These are phyloP conservation scores for Enchytraeus crypticus DNA, from an alignment of 2,888 invertebrate species.

Conservation along the genomic window DNA sequence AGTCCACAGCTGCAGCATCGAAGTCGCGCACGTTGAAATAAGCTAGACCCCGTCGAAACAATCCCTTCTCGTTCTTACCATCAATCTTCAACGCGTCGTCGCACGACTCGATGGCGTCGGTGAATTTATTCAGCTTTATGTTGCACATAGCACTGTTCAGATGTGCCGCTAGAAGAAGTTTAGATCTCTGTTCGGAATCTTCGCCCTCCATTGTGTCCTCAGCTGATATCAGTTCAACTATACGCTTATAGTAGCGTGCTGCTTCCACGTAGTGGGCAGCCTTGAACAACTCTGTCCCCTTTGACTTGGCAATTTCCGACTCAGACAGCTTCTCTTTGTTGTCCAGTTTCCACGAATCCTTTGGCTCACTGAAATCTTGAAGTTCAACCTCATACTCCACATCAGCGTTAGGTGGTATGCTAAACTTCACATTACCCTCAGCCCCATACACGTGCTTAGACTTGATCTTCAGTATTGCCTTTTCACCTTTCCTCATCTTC, in stretches of 20 bases:
- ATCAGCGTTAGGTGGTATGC: slow-evolving; percentile 67
- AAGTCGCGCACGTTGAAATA: slow-evolving; percentile 66
- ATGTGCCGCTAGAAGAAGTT: slow-evolving; percentile 59
- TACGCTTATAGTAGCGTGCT: slow-evolving; percentile 75
- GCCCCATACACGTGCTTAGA: slow-evolving; percentile 72
- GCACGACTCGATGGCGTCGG: slow-evolving; percentile 66
- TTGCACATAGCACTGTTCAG: slow-evolving; percentile 75
- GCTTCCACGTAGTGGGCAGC: slow-evolving; percentile 47
- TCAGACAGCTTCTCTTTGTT: slow-evolving; percentile 69
- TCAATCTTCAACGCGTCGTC: slow-evolving; percentile 68
- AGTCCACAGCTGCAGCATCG: slow-evolving; percentile 67
- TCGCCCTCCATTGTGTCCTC: slow-evolving; percentile 52
- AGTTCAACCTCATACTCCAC: slow-evolving; percentile 66
- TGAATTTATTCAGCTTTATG: slow-evolving; percentile 64
- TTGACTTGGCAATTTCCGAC: slow-evolving; percentile 75
- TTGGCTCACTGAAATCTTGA: slow-evolving; percentile 52
- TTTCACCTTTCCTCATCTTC: slow-evolving; percentile 72
- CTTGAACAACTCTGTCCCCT: slow-evolving; percentile 82
- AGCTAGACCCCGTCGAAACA: slow-evolving; percentile 78
- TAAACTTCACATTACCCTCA: slow-evolving; percentile 60
- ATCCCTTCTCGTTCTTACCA: slow-evolving; percentile 71
- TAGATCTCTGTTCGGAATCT: slow-evolving; percentile 49
- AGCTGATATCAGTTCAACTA: slow-evolving; percentile 59
- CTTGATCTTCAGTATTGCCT: slow-evolving; percentile 57
- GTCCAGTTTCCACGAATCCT: slow-evolving; percentile 75